Conservation (phyloP, 2,888 invertebrate genomes). For the Acronicta leporina region DNA sequence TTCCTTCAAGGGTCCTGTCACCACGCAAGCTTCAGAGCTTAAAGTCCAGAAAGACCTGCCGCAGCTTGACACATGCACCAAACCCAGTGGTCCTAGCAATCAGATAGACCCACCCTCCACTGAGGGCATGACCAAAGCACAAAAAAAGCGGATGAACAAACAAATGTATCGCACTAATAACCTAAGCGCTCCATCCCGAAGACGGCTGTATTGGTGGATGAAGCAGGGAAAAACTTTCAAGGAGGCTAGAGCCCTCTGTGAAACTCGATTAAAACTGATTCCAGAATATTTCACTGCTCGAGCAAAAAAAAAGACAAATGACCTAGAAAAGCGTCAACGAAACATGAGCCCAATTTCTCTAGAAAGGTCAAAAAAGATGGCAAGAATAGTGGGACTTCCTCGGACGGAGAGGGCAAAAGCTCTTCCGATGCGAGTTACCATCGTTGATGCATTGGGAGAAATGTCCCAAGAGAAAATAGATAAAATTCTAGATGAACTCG, state of each 20-base stretch:
- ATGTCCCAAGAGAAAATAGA: slow-evolving; percentile 21
- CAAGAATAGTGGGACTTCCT: slow-evolving; percentile 5
- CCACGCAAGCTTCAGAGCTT: neutral
- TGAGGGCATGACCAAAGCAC: slow-evolving; percentile 2
- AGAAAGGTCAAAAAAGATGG: neutral
- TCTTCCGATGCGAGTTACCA: slow-evolving; percentile 2
- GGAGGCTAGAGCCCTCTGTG: slow-evolving; percentile 31
- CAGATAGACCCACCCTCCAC: neutral
- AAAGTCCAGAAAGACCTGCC: neutral
- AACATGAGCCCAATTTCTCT: slow-evolving; percentile 11
- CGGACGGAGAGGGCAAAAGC: neutral
- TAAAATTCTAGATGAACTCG: slow-evolving; percentile 21
- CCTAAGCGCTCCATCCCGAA: neutral
- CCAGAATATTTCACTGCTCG: slow-evolving; percentile 24
- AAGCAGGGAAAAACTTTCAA: slow-evolving; percentile 26
- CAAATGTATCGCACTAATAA: neutral
- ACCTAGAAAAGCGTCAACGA: neutral
- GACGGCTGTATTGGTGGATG: slow-evolving; percentile 31
- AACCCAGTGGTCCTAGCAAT: neutral
- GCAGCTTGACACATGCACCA: neutral
- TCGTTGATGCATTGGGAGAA: slow-evolving; percentile 10
- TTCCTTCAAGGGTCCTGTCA: neutral
- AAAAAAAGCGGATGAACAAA: neutral
- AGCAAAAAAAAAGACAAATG: slow-evolving; percentile 4
- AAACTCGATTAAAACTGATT: neutral